Evolutionary conservation across 2,888 invertebrate species (phyloP).

Genomic region (Timandra comae): DNA sequence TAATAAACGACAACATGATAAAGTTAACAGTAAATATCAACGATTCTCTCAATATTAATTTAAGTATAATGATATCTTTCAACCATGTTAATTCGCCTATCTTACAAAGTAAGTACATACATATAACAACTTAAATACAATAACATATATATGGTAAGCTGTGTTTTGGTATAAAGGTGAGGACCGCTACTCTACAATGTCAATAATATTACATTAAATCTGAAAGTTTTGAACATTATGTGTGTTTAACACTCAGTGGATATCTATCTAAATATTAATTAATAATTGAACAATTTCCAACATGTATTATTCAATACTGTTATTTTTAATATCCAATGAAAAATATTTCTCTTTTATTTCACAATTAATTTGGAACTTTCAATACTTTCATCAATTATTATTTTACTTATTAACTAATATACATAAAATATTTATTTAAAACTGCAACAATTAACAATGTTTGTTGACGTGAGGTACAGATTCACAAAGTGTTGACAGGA

Average conservation of each 20-base stretch:
- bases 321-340: too few relatives aligned
- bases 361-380: constrained; percentile 21
- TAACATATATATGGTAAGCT: constrained; percentile 72
- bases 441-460: constrained; percentile 53
- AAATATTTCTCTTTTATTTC: too few relatives aligned
- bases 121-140: constrained; percentile 66
- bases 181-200: constrained; percentile 58
- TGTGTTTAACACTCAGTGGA: too few relatives aligned
- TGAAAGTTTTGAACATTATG: too few relatives aligned
- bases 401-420: constrained; percentile 38
- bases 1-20: constrained; percentile 56
- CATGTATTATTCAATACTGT: too few relatives aligned
- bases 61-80: constrained; percentile 61
- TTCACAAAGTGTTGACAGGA: too few relatives aligned
- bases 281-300: too few relatives aligned
- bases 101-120: constrained; percentile 57
- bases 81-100: constrained; percentile 59
- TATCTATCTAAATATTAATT: too few relatives aligned
- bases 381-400: constrained; percentile 37
- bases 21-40: constrained; percentile 71
- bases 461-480: constrained; percentile 20
- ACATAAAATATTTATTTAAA: constrained; percentile 45
- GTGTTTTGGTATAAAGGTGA: constrained; percentile 76
- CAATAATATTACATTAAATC: too few relatives aligned
- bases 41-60: constrained; percentile 23